Base-by-base conservation (phyloP, 2,113 vertebrate species). In the Charadrius vociferus region DNA sequence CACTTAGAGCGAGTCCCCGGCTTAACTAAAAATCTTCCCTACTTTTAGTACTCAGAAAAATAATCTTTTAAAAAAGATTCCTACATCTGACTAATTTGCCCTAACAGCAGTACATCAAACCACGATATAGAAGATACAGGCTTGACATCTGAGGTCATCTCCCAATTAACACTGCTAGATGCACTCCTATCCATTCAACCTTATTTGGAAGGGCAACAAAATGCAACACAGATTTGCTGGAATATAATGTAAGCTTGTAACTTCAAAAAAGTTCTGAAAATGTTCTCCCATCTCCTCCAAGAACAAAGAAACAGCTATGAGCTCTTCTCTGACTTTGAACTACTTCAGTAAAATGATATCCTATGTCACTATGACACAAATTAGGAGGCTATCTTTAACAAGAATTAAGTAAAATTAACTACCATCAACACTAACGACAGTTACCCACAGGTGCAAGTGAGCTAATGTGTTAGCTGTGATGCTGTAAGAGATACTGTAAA, bases 281-380 rank as follows among this genome's bases (percentile, higher is more conserved):
- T 0, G 2, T 37, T 85, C 21, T 20, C 16, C 27, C 18, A 62
- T 16, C 24, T 68, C 29, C 23, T 39, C n/a, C 43, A 86, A 66
- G 26, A 56, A 47, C 81, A 70, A 59, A 84, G 9, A 12, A 84
- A 17, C 9, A 86, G 5, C 39, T 62, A 36, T 37, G 24, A 93
- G 43, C n/a, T 62, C 5, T n/a, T 43, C 80, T 45, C 66, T 59
- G n/a, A 24, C 3, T 73, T 47, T 59, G 43, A 96, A 29, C 37
- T 70, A 81, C 59, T 91, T 52, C 37, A 88, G 59, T 63, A 77
- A 88, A 97, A 96, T 59, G 2, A 88, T 84, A 86, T 59, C 95
- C 71, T 88, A n/a, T 41, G 16, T 89, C 92, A 71, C 63, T 36
- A 63, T 7, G 47, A 85, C 74, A 95, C 11, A 87, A 50, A 88